Evolutionary conservation across 2,888 invertebrate genomes (phyloP).

Genomic region (Neuroscelio doddi): DNA sequence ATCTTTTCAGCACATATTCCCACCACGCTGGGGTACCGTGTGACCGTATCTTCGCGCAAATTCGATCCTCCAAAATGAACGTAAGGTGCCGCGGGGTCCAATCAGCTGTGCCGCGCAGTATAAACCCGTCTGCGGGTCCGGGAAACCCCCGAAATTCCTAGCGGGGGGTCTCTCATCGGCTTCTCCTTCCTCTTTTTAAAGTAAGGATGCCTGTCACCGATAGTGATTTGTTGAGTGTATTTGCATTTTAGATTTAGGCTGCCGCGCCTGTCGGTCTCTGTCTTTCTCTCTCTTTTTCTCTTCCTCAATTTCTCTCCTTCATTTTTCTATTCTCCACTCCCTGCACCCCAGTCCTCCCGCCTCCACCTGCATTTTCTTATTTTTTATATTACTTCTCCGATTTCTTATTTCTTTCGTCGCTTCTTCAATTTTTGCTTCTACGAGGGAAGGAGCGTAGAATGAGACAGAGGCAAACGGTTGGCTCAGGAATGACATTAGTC

Average conservation of each 20-base stretch:
- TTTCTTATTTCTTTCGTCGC: slow-evolving; percentile 44
- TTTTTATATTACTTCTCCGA: slow-evolving; percentile 34
- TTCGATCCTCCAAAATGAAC: no score
- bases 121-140: slow-evolving; percentile 60
- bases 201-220: slow-evolving; percentile 70
- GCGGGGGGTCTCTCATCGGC: slow-evolving; percentile 69
- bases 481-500: slow-evolving; percentile 68
- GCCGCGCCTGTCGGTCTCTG: slow-evolving; percentile 60
- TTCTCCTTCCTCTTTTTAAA: slow-evolving; percentile 64
- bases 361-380: slow-evolving; percentile 13
- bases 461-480: slow-evolving; percentile 51
- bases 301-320: slow-evolving; percentile 14
- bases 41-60: no score
- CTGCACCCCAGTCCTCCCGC: slow-evolving; percentile 26
- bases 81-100: slow-evolving; percentile 37
- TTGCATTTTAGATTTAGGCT: slow-evolving; percentile 72
- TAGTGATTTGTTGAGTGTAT: slow-evolving; percentile 71
- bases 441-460: slow-evolving; percentile 23
- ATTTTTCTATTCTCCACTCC: slow-evolving; percentile 34
- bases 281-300: slow-evolving; percentile 29
- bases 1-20: no score
- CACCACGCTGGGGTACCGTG: no score
- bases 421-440: slow-evolving; percentile 54
- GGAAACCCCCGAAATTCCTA: slow-evolving; percentile 66
- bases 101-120: slow-evolving; percentile 53